A percentile compares a stretch with the other conserved stretches of the same genome.
These are phyloP conservation scores for Periophthalmus magnuspinnatus DNA, from an alignment of 2,797 vertebrate species.

Conservation along the genomic window DNA sequence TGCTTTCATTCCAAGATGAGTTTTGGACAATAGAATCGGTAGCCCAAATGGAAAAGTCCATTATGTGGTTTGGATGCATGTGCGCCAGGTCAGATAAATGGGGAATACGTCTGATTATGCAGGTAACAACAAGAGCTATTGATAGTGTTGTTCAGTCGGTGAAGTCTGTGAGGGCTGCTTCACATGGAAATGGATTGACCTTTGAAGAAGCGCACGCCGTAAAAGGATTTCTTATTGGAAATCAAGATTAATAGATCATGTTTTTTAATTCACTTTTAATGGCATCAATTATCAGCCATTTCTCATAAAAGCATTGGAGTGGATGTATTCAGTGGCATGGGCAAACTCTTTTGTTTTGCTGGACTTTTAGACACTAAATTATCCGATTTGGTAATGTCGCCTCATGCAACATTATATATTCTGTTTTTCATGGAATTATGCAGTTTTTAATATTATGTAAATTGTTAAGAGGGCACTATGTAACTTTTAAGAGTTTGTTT, in stretches of 20 bases:
- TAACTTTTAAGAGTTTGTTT: no score
- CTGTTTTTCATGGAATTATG: no score
- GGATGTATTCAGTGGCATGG: neutral
- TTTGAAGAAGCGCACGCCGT: conserved; percentile 26
- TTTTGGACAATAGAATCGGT: conserved; percentile 12
- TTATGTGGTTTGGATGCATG: conserved; percentile 37
- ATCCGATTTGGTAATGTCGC: neutral
- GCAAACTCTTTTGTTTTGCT: neutral
- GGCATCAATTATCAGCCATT: conserved; percentile 26
- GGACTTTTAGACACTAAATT: neutral
- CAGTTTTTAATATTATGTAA: no score
- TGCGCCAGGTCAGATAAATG: conserved; percentile 37
- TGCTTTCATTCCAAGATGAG: conserved; percentile 1
- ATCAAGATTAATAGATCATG: conserved; percentile 20
- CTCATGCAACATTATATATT: no score
- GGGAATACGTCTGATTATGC: conserved; percentile 38
- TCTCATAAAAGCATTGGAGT: neutral
- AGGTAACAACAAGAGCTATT: conserved; percentile 32
- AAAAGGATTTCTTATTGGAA: conserved; percentile 28
- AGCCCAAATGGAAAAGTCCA: conserved; percentile 29
- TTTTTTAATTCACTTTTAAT: conserved; percentile 8
- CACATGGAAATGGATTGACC: conserved; percentile 56
- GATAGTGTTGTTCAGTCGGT: conserved; percentile 58
- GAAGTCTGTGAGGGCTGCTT: conserved; percentile 40
- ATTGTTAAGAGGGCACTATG: no score